phyloP scores from a whole-genome alignment of 2,113 vertebrate species.

The Calypte anna region DNA sequence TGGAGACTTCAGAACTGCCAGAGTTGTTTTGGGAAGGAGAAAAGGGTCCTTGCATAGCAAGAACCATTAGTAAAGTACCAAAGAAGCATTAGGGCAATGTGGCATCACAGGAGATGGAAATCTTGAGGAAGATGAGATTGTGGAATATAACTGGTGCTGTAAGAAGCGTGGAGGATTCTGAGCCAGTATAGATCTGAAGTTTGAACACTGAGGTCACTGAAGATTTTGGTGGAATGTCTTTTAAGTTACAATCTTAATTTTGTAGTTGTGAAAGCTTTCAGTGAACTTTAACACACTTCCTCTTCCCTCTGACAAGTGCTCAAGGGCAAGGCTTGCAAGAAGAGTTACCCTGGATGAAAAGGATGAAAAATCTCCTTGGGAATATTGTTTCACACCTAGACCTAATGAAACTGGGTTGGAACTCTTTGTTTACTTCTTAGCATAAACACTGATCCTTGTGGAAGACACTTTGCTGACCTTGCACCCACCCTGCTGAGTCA shows the following conservation, averaged over 20 bases:
- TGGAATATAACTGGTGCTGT: background rate
- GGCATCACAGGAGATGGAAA: background rate
- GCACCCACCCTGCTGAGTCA: conserved; percentile 17
- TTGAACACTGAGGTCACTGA: background rate
- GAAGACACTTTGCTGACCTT: background rate
- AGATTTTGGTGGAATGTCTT: background rate
- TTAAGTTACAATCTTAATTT: background rate
- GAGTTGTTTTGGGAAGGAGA: background rate
- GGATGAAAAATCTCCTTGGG: background rate
- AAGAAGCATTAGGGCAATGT: background rate
- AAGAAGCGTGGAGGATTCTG: background rate
- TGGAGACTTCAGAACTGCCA: background rate
- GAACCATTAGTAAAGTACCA: background rate
- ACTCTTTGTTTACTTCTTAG: conserved; percentile 10
- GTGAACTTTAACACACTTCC: background rate
- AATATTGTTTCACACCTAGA: background rate
- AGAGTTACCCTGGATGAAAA: background rate
- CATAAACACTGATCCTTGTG: background rate
- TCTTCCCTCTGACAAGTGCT: background rate
- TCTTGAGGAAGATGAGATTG: background rate
- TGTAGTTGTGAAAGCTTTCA: background rate
- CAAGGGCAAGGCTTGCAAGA: background rate
- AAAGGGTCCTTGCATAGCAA: background rate
- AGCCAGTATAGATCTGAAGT: background rate
- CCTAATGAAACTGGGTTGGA: background rate